Base-by-base conservation (phyloP, 2,113 vertebrate genomes). In the Tupaia tana region DNA sequence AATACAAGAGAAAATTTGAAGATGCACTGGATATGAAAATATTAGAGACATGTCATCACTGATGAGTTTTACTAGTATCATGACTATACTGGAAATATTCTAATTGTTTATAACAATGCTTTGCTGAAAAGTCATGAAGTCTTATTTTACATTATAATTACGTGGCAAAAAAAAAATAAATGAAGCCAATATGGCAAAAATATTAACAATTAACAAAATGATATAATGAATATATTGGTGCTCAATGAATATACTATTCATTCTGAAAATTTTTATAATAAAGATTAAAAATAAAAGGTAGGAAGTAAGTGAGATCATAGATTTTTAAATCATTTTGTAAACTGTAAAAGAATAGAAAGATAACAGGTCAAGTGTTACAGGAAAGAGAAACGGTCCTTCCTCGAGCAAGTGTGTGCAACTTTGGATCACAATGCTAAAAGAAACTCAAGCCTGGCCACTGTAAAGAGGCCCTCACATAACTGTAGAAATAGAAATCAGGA, bases 261-360 rank as follows among this genome's bases (percentile, higher is more conserved):
- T 59, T 63, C 34, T 69, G 25, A 95, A 94, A 73, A 9, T 20
- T 85, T 77, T 63, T 59, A 27, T 54, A 80, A 79, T 69, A 22
- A 34, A 77, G n/a, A 66, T 63, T 67, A 90, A 61, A 81, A 78
- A 74, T 20, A 78, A 82, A 56, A 86, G 66, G 52, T n/a, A 43
- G 73, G 80, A 90, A 86, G 13, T 77, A 85, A 84, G 43, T 86
- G 16, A 90, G 19, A 85, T 14, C 56, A 52, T 19, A 92, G 34
- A 85, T 87, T 59, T 59, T 91, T 3, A 95, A 95, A 66, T 89
- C 8, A 81, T 20, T 92, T 63, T 63, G 14, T 56, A 71, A 75
- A 77, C 15, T 85, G 61, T 83, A 66, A 93, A 86, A 79, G 12
- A n/a, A 59, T 8, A 58, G 18, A 43, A 16, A 91, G 0, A 70